phyloP scores from a whole-genome alignment of 2,888 invertebrate genomes.

The Pseudococcus jackbeardsleyi region DNA sequence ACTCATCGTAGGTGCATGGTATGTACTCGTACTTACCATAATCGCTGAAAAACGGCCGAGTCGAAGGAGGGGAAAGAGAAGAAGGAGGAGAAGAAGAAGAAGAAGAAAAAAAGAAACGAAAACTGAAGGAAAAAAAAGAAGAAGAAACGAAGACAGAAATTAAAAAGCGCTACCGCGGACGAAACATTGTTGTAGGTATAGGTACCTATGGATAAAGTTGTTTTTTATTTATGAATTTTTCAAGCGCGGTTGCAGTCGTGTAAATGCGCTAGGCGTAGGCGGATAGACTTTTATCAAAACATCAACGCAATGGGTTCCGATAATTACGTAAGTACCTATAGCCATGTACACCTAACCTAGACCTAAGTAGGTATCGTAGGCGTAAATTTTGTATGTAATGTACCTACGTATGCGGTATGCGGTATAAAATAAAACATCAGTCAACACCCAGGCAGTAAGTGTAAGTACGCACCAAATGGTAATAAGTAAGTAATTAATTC shows the following conservation, averaged over 20 bases:
- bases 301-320: slow-evolving; percentile 7
- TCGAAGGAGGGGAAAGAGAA: too few species aligned
- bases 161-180: not conserved
- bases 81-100: not conserved
- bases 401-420: too few species aligned
- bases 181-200: too few species aligned
- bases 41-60: not conserved
- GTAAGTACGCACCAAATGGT: too few species aligned
- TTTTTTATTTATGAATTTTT: not conserved
- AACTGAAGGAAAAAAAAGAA: too few species aligned
- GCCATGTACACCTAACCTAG: not conserved
- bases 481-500: too few species aligned
- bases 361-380: too few species aligned
- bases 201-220: not conserved
- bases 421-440: too few species aligned
- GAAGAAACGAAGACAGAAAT: not conserved
- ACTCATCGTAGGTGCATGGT: not conserved
- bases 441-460: too few species aligned
- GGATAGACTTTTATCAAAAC: not conserved
- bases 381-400: not conserved
- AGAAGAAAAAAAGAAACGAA: not conserved
- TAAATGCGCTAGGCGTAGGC: not conserved
- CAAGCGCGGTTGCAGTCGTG: not conserved
- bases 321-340: slow-evolving; percentile 25
- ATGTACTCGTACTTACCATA: too few species aligned